Percentiles rank a stretch among this genome's conserved stretches.
phyloP scores from a whole-genome alignment of 2,113 vertebrate genomes.

The Nanorana parkeri region DNA sequence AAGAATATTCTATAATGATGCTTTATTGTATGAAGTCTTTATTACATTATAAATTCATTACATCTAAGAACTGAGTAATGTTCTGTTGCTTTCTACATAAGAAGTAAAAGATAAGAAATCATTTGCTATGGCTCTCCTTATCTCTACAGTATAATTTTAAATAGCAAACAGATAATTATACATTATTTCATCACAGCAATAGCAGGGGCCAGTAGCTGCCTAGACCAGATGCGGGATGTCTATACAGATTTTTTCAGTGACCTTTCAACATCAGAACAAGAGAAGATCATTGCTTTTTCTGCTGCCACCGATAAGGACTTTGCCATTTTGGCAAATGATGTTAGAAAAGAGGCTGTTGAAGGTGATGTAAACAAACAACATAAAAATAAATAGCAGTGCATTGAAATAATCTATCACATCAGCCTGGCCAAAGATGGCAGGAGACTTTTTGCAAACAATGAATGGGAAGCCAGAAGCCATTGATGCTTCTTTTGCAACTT shows the following conservation, averaged over 20 bases:
- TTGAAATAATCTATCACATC: slow-evolving; percentile 38
- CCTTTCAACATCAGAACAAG: slow-evolving; percentile 21
- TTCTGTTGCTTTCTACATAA: too few relatives aligned
- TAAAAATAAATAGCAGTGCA: slow-evolving; percentile 27
- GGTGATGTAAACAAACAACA: slow-evolving; percentile 45
- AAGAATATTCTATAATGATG: too few relatives aligned
- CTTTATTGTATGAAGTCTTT: too few relatives aligned
- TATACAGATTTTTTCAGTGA: neutral
- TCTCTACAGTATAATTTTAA: neutral
- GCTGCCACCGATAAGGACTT: neutral
- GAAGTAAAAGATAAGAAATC: neutral
- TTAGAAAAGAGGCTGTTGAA: neutral
- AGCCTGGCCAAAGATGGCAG: neutral
- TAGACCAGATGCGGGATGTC: neutral
- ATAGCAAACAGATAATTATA: neutral
- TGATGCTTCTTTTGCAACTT: too few relatives aligned
- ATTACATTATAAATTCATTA: too few relatives aligned
- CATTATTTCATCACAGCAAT: too few relatives aligned
- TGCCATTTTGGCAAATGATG: slow-evolving; percentile 22
- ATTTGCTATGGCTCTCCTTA: neutral
- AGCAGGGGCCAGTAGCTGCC: neutral
- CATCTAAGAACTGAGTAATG: too few relatives aligned
- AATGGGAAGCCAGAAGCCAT: too few relatives aligned
- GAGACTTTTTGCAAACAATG: too few relatives aligned
- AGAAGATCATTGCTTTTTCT: neutral